phyloP scores from a whole-genome alignment of 2,113 vertebrate genomes.

The Amphiprion percula region DNA sequence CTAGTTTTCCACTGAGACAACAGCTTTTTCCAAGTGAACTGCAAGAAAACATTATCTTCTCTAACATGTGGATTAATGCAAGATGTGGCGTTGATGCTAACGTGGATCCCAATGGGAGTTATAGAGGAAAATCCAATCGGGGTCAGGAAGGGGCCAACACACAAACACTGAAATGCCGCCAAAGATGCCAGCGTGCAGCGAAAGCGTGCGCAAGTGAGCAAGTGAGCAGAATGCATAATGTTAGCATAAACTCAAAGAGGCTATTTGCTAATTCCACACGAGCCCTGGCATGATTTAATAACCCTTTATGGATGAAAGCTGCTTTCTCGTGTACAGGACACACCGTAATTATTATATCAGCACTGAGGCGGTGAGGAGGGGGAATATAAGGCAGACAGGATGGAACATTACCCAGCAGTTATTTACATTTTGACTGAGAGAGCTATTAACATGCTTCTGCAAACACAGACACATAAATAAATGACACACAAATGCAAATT shows the following conservation, averaged over 20 bases:
- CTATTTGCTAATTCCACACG: constrained; percentile 51
- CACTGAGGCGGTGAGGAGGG: neutral
- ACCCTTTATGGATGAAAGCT: constrained; percentile 53
- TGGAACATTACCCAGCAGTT: constrained; percentile 36
- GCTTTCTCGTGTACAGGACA: constrained; percentile 23
- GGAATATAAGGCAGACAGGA: constrained; percentile 3
- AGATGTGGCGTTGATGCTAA: constrained; percentile 13
- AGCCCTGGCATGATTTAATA: constrained; percentile 64
- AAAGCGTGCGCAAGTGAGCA: constrained; percentile 11
- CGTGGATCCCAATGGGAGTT: constrained; percentile 20
- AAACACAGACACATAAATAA: constrained; percentile 8
- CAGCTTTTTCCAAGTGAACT: neutral
- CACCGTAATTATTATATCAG: constrained; percentile 43
- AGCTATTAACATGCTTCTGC: constrained; percentile 41
- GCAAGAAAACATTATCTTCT: neutral
- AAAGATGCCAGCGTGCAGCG: neutral
- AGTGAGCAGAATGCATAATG: constrained; percentile 43
- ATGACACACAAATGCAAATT: neutral
- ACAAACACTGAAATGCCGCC: constrained; percentile 3
- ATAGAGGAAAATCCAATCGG: constrained; percentile 29
- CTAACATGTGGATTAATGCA: neutral
- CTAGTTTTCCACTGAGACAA: neutral
- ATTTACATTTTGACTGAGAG: constrained; percentile 49
- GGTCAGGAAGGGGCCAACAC: constrained; percentile 25
- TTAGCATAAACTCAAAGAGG: constrained; percentile 16